Percentiles rank a stretch among this genome's conserved stretches.
Evolutionary conservation across 2,888 invertebrate genomes (phyloP).

Genomic region (Caenorhabditis auriculariae): DNA sequence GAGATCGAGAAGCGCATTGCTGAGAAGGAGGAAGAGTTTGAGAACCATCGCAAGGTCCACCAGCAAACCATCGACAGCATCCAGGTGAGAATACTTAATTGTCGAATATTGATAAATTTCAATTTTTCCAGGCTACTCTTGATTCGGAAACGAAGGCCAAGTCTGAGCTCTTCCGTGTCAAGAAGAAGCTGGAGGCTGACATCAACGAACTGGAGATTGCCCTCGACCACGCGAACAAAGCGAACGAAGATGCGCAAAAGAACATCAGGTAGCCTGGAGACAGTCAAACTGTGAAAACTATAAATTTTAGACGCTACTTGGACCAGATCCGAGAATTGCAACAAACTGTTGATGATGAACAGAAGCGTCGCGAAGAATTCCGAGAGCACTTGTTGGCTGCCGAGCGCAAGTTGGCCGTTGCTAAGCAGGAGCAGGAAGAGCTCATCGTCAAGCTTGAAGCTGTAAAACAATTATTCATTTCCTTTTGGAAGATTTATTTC

Average conservation of each 20-base stretch:
- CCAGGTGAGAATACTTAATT: conserved; percentile 67
- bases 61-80: conserved; percentile 99
- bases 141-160: conserved; percentile 78
- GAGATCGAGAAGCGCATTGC: conserved; percentile 99
- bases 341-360: conserved; percentile 85
- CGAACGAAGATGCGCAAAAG: conserved; percentile 68
- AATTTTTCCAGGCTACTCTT: conserved; percentile 92
- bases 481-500: conserved; percentile 10
- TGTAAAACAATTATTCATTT: conserved; percentile 57
- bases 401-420: conserved; percentile 76
- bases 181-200: conserved; percentile 83
- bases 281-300: background rate
- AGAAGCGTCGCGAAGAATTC: conserved; percentile 95
- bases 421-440: conserved; percentile 70
- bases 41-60: conserved; percentile 82
- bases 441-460: conserved; percentile 94
- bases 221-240: conserved; percentile 96
- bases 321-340: conserved; percentile 79
- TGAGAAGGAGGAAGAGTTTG: conserved; percentile 99
- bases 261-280: conserved; percentile 51
- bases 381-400: conserved; percentile 83
- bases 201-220: conserved; percentile 99
- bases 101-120: background rate
- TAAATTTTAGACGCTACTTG: conserved; percentile 85
- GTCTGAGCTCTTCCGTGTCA: conserved; percentile 92